Base-by-base conservation (phyloP, 2,797 vertebrate species). In the Gambusia yucatana region DNA sequence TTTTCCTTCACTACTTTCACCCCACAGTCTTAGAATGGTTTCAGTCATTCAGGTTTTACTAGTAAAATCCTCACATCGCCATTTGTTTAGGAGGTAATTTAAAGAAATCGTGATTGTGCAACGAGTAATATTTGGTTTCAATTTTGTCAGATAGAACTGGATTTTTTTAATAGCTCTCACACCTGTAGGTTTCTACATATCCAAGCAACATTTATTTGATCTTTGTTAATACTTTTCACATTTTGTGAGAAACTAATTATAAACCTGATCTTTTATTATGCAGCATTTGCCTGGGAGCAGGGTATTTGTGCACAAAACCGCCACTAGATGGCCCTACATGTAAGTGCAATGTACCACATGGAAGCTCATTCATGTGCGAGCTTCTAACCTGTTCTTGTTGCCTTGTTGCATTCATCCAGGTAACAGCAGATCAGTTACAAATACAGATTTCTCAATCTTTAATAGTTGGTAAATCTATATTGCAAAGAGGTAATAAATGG, bases 301-400 rank as follows among this genome's bases (percentile, higher is more conserved):
- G 28, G 7, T 5, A 25, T 22, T 3, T 59, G 16, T 63, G 5
- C 70, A 76, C 6, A n/a, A 17, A 22, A 22, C 0, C 0, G 59
- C 39, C 93, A 88, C 92, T 91, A 93, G 93, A 81, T 89, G 93
- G 91, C 88, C 48, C 80, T 79, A 90, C 33, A 76, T 84, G 72
- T 86, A 36, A 39, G 16, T n/a, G 1, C 2, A 25, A n/a, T 13
- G n/a, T 10, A 30, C 59, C 33, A 47, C 6, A 30, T 0, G 6
- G 59, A 36, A 33, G 20, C 39, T 20, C 57, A 2, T 22, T 41
- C 7, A 2, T 9, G 50, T n/a, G 3, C 30, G n/a, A 4, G 16
- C 25, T 48, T 46, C 39, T 10, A 14, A 28, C 43, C 57, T 73
- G 30, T 72, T 75, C 48, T 77, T 25, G 13, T 72, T 6, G 28